Evolutionary conservation across 2,797 vertebrate species (phyloP).

Genomic region (Gastrophryne carolinensis): DNA sequence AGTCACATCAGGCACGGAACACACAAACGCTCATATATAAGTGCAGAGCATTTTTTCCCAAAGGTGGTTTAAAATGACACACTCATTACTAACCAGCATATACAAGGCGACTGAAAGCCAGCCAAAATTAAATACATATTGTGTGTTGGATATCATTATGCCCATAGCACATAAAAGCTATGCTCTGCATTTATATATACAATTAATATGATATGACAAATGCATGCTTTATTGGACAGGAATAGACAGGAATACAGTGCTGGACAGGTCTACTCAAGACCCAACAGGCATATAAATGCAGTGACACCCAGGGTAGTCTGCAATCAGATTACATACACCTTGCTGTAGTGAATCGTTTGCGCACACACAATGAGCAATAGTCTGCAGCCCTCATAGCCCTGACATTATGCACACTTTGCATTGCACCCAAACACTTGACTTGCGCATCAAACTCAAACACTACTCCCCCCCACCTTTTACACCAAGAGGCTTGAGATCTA

Average conservation of each 20-base stretch:
- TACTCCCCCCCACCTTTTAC: slow-evolving; percentile 1
- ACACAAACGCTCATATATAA: not conserved
- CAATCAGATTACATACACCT: slow-evolving; percentile 1
- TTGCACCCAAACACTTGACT: slow-evolving; percentile 19
- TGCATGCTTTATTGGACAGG: not conserved
- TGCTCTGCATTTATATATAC: not conserved
- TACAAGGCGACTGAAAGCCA: not conserved
- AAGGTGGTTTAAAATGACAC: not conserved
- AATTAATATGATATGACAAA: not conserved
- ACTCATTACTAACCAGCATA: not conserved
- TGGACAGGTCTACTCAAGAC: not conserved
- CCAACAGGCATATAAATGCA: not conserved
- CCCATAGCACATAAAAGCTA: not conserved
- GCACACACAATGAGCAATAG: slow-evolving; percentile 47
- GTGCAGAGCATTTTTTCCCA: not conserved
- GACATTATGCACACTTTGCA: slow-evolving; percentile 34
- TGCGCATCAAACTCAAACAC: slow-evolving; percentile 13
- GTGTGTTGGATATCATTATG: not conserved
- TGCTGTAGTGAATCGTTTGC: slow-evolving; percentile 16
- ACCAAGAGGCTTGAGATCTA: slow-evolving; percentile 1
- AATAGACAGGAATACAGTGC: not conserved
- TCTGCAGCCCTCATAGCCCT: slow-evolving; percentile 32
- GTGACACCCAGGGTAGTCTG: not conserved
- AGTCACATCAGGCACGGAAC: not conserved
- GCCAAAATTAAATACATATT: not conserved